Percentiles rank a stretch among this genome's conserved stretches.
These are phyloP conservation scores for Spondyliosoma cantharus DNA, from an alignment of 2,797 vertebrate species.

Conservation along the genomic window DNA sequence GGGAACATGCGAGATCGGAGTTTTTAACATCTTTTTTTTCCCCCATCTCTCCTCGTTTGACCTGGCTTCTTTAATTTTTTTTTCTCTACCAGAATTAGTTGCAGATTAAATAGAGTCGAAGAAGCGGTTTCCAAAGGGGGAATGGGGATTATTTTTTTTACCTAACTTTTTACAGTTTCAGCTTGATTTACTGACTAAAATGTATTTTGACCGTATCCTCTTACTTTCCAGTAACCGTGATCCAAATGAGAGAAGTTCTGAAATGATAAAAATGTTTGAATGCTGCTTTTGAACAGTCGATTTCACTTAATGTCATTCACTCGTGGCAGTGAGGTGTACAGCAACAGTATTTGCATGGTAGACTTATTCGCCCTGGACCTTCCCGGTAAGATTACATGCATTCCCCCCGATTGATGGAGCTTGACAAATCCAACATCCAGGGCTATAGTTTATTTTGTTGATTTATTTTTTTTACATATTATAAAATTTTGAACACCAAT, in stretches of 20 bases:
- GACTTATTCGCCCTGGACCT: background rate
- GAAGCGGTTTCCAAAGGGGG: background rate
- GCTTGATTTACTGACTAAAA: background rate
- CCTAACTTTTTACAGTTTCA: background rate
- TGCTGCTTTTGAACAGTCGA: rapidly evolving
- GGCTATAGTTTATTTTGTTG: too few species aligned
- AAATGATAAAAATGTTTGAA: background rate
- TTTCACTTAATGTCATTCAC: background rate
- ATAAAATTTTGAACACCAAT: too few species aligned
- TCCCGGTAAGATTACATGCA: background rate
- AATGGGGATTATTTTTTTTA: too few species aligned
- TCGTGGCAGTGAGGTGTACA: background rate
- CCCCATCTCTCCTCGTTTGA: background rate
- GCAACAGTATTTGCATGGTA: background rate
- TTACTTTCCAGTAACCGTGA: background rate
- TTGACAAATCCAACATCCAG: background rate
- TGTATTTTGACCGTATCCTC: background rate
- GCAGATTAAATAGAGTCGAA: constrained; percentile 11
- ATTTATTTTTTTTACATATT: background rate
- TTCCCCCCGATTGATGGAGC: background rate
- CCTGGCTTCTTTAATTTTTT: background rate
- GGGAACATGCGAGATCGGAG: constrained; percentile 35
- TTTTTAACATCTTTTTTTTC: constrained; percentile 8
- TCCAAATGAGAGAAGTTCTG: background rate
- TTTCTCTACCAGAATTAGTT: background rate